Conservation (phyloP, 2,888 invertebrate species). For the Noctua janthe region DNA sequence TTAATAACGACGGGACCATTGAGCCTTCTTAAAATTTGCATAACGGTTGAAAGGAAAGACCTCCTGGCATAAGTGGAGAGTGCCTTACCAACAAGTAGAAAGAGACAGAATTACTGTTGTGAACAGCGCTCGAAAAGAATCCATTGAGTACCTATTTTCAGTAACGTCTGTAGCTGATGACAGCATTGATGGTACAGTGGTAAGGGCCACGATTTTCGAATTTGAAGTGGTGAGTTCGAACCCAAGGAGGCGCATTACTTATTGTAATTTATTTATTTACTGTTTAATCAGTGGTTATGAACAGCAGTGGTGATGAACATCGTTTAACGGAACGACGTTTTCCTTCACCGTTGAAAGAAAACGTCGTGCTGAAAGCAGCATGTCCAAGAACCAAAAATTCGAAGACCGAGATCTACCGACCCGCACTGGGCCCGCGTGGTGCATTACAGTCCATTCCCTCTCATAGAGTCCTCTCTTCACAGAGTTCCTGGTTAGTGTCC, state of each 20-base stretch:
- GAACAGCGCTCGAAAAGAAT: background rate
- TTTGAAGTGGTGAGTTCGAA: too few relatives aligned
- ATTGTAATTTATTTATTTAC: too few relatives aligned
- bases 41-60: constrained; percentile 46
- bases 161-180: background rate
- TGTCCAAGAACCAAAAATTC: background rate
- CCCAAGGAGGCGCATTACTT: too few relatives aligned
- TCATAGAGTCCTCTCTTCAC: background rate
- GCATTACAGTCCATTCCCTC: background rate
- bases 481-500: background rate
- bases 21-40: constrained; percentile 46
- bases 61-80: constrained; percentile 39
- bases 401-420: background rate
- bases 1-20: constrained; percentile 33
- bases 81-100: background rate
- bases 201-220: too few relatives aligned
- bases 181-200: background rate
- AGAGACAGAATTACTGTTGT: background rate
- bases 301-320: too few relatives aligned
- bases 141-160: background rate
- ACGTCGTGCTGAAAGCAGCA: background rate
- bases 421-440: background rate
- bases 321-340: too few relatives aligned
- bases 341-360: too few relatives aligned
- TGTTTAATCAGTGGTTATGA: too few relatives aligned